Evolutionary conservation across 2,113 vertebrate species (phyloP), one percentile per base, ranked within the genome.

Genomic region (Ochotona princeps): DNA sequence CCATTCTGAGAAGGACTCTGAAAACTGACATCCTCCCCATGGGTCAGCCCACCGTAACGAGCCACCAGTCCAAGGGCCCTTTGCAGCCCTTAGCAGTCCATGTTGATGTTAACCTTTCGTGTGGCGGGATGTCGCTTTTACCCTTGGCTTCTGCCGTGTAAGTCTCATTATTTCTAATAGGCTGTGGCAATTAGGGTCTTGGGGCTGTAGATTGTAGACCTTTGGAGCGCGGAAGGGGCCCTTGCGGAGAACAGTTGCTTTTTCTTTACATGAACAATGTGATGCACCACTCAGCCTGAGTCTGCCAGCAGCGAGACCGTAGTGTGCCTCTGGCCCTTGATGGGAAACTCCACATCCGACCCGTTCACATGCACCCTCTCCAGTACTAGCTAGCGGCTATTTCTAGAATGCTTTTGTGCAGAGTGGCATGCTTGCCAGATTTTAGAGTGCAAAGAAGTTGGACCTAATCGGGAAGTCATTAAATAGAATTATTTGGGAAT

Each of bases 1-100:
- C 97, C 97, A 97, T 98, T 98, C 98, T 98, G 98, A 98, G 98
- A 98, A 98, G 98, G 96, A 88, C 97, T 97, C 92, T 96, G 94
- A 95, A 96, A 98, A 97, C 92, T 98, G 98, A 99, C 98, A 98
- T 98, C 97, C 97, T 97, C 97, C 98, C 98, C 96, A 93, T 97
- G 94, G 98, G 98, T 98, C 98, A 98, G 92, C 97, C 98, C 94
- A 95, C 97, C 95, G 97, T 99, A 99, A 99, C 98, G 99, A 99
- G 98, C 94, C 79, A 84, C 92, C 96, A 92, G 92, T 95, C 97
- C 97, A 97, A 94, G 95, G 97, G 97, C 97, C 94, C 96, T 98
- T 97, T 98, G 97, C 97, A 97, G 97, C 97, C 83, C 30, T 96
- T 51, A 91, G 96, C 97, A 90, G 97, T 96, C 97, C 98, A 98